Evolutionary conservation across 2,113 vertebrate genomes (phyloP).

Genomic region (Salvelinus namaycush): DNA sequence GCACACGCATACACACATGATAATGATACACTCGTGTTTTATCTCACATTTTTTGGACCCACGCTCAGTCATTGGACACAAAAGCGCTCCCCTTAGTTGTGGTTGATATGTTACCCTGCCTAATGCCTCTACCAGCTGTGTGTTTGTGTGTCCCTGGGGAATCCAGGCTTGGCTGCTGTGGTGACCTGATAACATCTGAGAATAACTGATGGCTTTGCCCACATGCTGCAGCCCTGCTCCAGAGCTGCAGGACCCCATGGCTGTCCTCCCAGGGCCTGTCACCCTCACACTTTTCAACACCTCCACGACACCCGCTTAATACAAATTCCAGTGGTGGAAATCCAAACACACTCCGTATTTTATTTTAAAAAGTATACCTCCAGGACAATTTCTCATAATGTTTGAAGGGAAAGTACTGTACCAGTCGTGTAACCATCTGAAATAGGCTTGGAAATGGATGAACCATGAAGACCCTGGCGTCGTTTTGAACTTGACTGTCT

Average conservation of each 20-base stretch:
- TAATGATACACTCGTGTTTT: too few species aligned
- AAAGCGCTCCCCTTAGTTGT: conserved; percentile 11
- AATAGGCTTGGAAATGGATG: conserved; percentile 23
- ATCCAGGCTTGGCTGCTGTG: conserved; percentile 64
- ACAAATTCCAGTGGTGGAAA: conserved; percentile 73
- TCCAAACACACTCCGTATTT: conserved; percentile 62
- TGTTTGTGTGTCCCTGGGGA: conserved; percentile 81
- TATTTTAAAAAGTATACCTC: conserved; percentile 64
- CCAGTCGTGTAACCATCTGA: conserved; percentile 36
- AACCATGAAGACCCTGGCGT: conserved; percentile 24
- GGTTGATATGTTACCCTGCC: conserved; percentile 54
- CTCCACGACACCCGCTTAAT: conserved; percentile 76
- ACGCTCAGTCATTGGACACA: too few species aligned
- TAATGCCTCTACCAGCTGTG: conserved; percentile 86
- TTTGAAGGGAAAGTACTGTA: conserved; percentile 55
- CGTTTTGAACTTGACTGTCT: conserved; percentile 25
- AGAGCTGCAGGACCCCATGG: conserved; percentile 70
- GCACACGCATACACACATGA: conserved; percentile 15
- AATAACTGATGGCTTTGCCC: conserved; percentile 78
- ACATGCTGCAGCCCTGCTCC: conserved; percentile 70
- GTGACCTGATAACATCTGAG: conserved; percentile 84
- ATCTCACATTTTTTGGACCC: too few species aligned
- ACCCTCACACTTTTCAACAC: conserved; percentile 72
- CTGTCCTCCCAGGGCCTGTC: conserved; percentile 45
- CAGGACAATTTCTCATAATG: conserved; percentile 58